Evolutionary conservation across 35 echinoderm and acorn worm species (phyloP).

Genomic region (Patiria miniata): DNA sequence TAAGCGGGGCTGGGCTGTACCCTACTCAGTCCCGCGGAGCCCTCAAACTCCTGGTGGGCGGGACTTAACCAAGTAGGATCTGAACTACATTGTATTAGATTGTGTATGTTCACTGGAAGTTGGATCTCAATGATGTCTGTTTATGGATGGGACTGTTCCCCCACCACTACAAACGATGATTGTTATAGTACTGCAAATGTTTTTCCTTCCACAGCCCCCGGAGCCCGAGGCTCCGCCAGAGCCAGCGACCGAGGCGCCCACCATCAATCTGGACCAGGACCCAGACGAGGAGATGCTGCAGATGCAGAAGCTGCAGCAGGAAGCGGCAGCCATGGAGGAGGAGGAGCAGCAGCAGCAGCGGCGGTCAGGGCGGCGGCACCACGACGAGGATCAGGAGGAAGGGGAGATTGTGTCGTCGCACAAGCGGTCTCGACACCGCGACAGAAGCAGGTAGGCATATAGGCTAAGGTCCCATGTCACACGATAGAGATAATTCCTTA

Average conservation of each 20-base stretch:
- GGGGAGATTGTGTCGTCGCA: slow-evolving; percentile 19
- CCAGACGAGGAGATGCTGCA: not conserved
- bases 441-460: slow-evolving; percentile 40
- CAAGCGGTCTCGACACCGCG: slow-evolving; percentile 47
- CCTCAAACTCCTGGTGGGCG: too few species aligned
- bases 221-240: slow-evolving; percentile 24
- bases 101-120: too few species aligned
- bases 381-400: slow-evolving; percentile 38
- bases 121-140: too few species aligned
- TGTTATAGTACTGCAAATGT: too few species aligned
- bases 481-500: too few species aligned
- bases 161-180: too few species aligned
- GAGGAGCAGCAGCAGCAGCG: slow-evolving; percentile 45
- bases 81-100: too few species aligned
- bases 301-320: slow-evolving; percentile 16
- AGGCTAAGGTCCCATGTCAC: too few species aligned
- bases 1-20: too few species aligned
- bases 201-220: slow-evolving; percentile 2
- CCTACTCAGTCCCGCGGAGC: too few species aligned
- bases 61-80: too few species aligned
- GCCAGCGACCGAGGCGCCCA: not conserved
- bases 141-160: too few species aligned
- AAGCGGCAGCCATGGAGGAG: slow-evolving; percentile 19
- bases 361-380: slow-evolving; percentile 21
- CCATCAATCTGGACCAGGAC: not conserved